Evolutionary conservation across 2,888 invertebrate genomes (phyloP).

Genomic region (Yponomeuta evonymella): DNA sequence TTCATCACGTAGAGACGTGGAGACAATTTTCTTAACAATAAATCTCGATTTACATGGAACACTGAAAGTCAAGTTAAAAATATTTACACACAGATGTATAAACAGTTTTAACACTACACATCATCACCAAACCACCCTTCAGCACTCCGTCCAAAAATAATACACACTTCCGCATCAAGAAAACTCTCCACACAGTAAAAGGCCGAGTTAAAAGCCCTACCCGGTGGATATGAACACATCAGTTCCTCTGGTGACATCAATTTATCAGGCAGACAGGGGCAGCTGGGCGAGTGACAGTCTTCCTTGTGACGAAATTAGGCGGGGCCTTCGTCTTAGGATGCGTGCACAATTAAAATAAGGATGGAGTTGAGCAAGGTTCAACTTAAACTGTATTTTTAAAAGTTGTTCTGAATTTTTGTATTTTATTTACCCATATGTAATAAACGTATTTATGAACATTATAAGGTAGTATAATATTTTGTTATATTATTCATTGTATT

Average conservation of each 20-base stretch:
- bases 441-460: background rate
- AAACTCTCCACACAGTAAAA: background rate
- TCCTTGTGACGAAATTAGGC: slow-evolving; percentile 35
- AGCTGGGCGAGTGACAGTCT: slow-evolving; percentile 8
- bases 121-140: background rate
- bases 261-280: slow-evolving; percentile 53
- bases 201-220: background rate
- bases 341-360: background rate
- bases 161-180: background rate
- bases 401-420: background rate
- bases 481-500: too few species aligned
- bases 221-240: slow-evolving; percentile 1
- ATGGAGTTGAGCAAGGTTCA: background rate
- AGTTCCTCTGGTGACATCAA: slow-evolving; percentile 33
- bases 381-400: background rate
- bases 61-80: too few species aligned
- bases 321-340: slow-evolving; percentile 31
- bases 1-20: too few species aligned
- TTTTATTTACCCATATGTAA: background rate
- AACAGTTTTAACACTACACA: background rate
- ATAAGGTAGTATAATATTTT: too few species aligned
- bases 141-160: background rate
- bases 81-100: too few species aligned
- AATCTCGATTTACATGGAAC: too few species aligned
- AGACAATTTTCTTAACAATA: too few species aligned